Evolutionary conservation across 1,140 invertebrate species (phyloP).

Genomic region (Drosophila nasuta): DNA sequence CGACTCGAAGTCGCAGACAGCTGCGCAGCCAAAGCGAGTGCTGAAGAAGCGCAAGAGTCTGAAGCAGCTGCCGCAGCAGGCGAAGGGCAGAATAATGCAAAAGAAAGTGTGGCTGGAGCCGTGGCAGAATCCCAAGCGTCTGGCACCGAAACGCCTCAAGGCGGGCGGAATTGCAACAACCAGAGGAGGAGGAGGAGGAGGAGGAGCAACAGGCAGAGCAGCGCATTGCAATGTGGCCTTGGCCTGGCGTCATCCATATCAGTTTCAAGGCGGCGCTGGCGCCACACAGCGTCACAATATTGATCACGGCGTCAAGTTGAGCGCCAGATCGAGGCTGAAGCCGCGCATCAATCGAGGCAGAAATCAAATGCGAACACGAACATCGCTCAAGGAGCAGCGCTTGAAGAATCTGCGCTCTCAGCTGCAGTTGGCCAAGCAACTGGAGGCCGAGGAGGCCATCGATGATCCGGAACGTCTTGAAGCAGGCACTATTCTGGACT

Average conservation of each 20-base stretch:
- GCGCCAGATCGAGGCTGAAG: neutral
- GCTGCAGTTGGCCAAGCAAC: slow-evolving; percentile 8
- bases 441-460: slow-evolving; percentile 50
- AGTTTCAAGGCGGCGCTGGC: slow-evolving; percentile 38
- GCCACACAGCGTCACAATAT: slow-evolving; percentile 6
- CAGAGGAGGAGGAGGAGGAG: no score
- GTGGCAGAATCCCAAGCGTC: neutral
- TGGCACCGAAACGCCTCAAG: neutral
- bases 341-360: slow-evolving; percentile 3
- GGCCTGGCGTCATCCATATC: slow-evolving; percentile 39
- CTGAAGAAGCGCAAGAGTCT: neutral
- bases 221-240: no score
- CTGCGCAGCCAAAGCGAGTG: neutral
- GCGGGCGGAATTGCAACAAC: neutral
- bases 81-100: neutral
- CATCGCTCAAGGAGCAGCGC: neutral
- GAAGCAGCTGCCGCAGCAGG: neutral
- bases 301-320: neutral
- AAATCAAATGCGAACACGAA: neutral
- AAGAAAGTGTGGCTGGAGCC: neutral
- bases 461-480: slow-evolving; percentile 50
- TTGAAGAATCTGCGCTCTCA: slow-evolving; percentile 12
- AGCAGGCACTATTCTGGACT: neutral
- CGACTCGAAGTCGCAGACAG: neutral
- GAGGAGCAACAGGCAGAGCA: no score